A percentile compares a stretch with the other conserved stretches of the same genome.
These are phyloP conservation scores for Amiota mariae DNA, from an alignment of 2,888 invertebrate genomes.

Conservation along the genomic window DNA sequence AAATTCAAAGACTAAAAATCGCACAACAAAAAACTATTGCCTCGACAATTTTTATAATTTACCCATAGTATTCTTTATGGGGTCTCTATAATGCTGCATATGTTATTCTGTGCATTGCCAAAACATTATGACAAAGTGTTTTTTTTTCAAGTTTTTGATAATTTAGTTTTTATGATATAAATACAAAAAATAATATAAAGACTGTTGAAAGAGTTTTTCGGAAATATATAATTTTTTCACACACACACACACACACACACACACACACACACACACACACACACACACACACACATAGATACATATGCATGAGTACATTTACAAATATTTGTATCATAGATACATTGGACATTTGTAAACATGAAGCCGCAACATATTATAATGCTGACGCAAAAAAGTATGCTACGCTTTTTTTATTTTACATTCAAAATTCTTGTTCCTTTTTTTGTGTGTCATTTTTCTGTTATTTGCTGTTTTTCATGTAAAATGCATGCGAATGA, in stretches of 20 bases:
- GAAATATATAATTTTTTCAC: not conserved
- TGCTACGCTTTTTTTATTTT: not conserved
- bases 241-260: slow-evolving; percentile 29
- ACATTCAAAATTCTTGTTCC: not conserved
- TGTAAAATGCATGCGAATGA: slow-evolving; percentile 1
- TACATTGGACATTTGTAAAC: not conserved
- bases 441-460: not conserved
- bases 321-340: not conserved
- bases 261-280: slow-evolving; percentile 24
- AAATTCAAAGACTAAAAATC: no score
- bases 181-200: no score
- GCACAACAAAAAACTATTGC: no score
- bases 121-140: no score
- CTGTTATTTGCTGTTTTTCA: not conserved
- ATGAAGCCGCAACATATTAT: not conserved
- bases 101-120: no score
- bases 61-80: no score
- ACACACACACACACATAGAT: slow-evolving; percentile 27
- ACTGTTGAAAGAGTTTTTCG: no score
- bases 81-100: no score
- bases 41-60: no score
- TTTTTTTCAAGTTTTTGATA: no score
- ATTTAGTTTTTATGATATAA: no score
- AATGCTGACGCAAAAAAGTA: not conserved
- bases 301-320: not conserved